A percentile compares a stretch with the other conserved stretches of the same genome.
These are phyloP conservation scores for Paratilapia polleni DNA, from an alignment of 2,113 vertebrate genomes.

Conservation along the genomic window DNA sequence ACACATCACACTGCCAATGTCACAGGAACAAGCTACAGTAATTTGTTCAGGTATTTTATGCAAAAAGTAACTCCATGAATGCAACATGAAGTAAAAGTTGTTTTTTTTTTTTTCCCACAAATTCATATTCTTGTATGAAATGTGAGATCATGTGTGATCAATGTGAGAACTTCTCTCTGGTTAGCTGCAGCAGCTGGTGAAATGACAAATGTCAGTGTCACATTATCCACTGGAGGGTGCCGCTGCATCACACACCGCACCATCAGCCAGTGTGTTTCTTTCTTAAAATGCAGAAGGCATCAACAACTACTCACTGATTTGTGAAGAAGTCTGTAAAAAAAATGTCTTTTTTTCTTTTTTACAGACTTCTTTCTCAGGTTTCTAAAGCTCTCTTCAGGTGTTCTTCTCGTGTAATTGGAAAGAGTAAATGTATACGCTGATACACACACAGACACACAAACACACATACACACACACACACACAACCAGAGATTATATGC, in stretches of 20 bases:
- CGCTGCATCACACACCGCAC: background rate
- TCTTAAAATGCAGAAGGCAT: background rate
- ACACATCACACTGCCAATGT: background rate
- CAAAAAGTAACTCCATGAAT: background rate
- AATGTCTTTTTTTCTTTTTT: too few species aligned
- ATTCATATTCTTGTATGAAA: background rate
- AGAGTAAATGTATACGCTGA: background rate
- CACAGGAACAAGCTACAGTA: background rate
- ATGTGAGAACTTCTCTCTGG: background rate
- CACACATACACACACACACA: background rate
- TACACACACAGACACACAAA: background rate
- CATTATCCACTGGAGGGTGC: constrained; percentile 54
- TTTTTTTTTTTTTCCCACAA: background rate
- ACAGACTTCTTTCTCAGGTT: too few species aligned
- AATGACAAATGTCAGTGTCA: background rate
- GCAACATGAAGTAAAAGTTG: background rate
- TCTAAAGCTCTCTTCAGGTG: background rate
- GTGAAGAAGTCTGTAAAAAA: background rate
- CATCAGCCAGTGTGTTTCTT: background rate
- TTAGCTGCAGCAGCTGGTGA: background rate
- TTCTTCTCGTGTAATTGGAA: background rate
- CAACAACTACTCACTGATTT: background rate
- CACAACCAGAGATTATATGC: background rate
- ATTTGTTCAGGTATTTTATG: background rate
- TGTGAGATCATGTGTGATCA: too few species aligned